A percentile compares a stretch with the other conserved stretches of the same genome.
Evolutionary conservation across 2,797 vertebrate genomes (phyloP).

Genomic region (Oreochromis grahami): DNA sequence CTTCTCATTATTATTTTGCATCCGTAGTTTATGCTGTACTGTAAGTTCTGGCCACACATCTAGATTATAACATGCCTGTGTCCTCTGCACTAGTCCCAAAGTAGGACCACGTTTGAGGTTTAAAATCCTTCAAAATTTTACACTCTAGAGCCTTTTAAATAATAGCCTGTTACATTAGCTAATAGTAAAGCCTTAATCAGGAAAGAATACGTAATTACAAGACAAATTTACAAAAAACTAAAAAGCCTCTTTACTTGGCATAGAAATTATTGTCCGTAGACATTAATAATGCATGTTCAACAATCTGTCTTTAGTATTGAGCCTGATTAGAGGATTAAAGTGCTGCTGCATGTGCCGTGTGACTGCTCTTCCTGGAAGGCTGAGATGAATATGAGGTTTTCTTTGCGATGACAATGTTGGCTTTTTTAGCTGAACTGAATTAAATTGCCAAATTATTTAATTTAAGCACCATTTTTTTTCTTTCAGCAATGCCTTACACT

Average conservation of each 20-base stretch:
- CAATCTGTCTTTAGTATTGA: not conserved
- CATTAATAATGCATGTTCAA: not conserved
- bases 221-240: not conserved
- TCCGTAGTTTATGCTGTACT: not conserved
- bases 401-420: constrained; percentile 24
- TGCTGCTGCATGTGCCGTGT: not conserved
- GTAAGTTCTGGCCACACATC: not conserved
- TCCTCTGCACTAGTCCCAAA: not conserved
- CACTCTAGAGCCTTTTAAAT: not conserved
- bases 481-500: constrained; percentile 26
- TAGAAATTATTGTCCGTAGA: not conserved
- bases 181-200: not conserved
- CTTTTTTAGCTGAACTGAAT: constrained; percentile 14
- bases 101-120: not conserved
- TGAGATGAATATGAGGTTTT: not conserved
- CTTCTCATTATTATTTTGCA: not conserved
- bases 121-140: not conserved
- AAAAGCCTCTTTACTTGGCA: not conserved
- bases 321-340: not conserved
- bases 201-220: not conserved
- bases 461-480: not conserved
- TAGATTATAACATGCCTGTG: not conserved
- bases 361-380: not conserved
- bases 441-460: not conserved
- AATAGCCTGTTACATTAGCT: not conserved